Evolutionary conservation across 2,888 invertebrate genomes (phyloP).

Genomic region (Oscheius sp.): DNA sequence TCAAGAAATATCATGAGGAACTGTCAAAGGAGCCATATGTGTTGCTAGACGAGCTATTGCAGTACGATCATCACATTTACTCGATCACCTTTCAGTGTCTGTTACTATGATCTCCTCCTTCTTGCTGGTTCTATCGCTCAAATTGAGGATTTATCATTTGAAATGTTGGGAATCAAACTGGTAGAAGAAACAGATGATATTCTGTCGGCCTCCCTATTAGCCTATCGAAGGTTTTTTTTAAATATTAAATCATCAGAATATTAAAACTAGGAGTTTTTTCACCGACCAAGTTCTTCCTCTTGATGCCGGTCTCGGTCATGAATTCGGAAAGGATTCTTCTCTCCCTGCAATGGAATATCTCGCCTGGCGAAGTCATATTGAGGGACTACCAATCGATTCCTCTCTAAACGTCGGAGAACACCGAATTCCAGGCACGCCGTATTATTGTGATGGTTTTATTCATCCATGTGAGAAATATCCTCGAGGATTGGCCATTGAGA

Average conservation of each 20-base stretch:
- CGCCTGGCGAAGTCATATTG: slow-evolving; percentile 20
- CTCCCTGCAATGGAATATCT: slow-evolving; percentile 27
- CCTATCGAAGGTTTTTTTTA: slow-evolving; percentile 13
- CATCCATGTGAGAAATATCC: slow-evolving; percentile 33
- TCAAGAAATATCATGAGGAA: not conserved
- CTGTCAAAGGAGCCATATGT: not conserved
- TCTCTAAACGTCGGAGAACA: slow-evolving; percentile 29
- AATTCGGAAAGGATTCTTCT: not conserved
- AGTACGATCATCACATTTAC: not conserved
- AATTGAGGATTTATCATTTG: slow-evolving; percentile 5
- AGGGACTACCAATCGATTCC: slow-evolving; percentile 21
- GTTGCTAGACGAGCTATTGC: not conserved
- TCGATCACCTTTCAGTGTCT: not conserved
- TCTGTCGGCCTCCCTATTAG: not conserved
- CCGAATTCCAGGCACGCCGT: slow-evolving; percentile 13
- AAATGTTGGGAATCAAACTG: slow-evolving; percentile 2
- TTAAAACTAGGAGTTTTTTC: slow-evolving; percentile 1
- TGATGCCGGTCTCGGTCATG: slow-evolving; percentile 7
- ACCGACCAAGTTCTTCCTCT: slow-evolving; percentile 7
- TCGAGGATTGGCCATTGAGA: slow-evolving; percentile 31
- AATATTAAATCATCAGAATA: not conserved
- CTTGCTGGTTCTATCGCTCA: not conserved
- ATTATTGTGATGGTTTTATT: slow-evolving; percentile 33
- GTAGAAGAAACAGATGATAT: slow-evolving; percentile 16
- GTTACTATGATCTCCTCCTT: slow-evolving; percentile 14